Evolutionary conservation across 2,888 invertebrate genomes (phyloP), one percentile per base, ranked within the genome.

Genomic region (Andricus quercusramuli): DNA sequence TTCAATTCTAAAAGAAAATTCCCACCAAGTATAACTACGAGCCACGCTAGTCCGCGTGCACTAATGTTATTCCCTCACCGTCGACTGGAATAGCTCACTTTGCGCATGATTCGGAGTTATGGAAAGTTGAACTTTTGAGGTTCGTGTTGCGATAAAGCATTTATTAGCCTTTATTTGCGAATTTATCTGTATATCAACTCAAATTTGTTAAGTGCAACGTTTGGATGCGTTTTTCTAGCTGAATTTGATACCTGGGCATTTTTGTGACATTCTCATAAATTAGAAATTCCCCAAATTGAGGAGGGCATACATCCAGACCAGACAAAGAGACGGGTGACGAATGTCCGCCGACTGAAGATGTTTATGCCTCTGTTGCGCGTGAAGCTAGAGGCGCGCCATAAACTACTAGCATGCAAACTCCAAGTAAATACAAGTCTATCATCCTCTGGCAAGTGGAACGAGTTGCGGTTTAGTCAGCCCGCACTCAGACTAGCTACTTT

Each of bases 391-490:
- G 86, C 85, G 85, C 86, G 44, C 41, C 37, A 15, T 89, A 91
- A 44, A 91, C 90, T 89, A 91, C 90, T 89, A 89, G 90, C 89
- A 90, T 90, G 90, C 90, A 90, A 92, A 91, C 90, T 91, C 86
- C 84, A 88, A 87, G 89, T 91, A 92, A 92, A 91, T 89, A 91
- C 89, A 91, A 91, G 91, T 91, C 89, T 88, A 90, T 91, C 90
- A 91, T 89, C 88, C 89, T 82, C 79, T 80, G 66, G 79, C 81
- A 83, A 68, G 80, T 70, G 11, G 64, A 74, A 68, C 41, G 67
- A 64, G 80, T 44, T 25, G 13, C 51, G 62, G 25, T 74, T 74
- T 74, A n/a, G 74, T 74, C 74, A 56, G 74, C 13, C 32, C 20
- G 32, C 0, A 15, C 62, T 25, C 25, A 25, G 62, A 22, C 9